These are phyloP conservation scores for Tanypteryx hageni DNA, from an alignment of 2,888 invertebrate genomes.

Conservation along the genomic window DNA sequence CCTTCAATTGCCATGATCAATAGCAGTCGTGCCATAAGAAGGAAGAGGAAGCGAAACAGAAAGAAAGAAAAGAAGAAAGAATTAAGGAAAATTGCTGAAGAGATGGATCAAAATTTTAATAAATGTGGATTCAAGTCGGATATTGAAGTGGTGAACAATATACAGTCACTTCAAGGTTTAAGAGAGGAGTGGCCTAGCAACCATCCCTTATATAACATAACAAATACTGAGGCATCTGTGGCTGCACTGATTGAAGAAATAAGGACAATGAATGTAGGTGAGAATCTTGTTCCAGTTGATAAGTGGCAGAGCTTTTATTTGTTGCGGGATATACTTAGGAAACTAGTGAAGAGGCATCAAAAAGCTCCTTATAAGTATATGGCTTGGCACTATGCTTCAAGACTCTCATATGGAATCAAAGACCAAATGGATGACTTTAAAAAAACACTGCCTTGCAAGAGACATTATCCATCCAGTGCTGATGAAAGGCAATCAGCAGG, in stretches of 20 bases:
- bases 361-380: slow-evolving; percentile 50
- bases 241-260: not conserved
- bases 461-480: too few species aligned
- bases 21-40: not conserved
- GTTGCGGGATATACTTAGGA: not conserved
- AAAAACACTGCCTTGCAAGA: not conserved
- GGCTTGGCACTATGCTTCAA: slow-evolving; percentile 29
- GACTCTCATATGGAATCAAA: not conserved
- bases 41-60: not conserved
- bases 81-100: not conserved
- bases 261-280: slow-evolving; percentile 14
- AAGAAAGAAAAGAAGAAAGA: not conserved
- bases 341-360: not conserved
- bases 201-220: not conserved
- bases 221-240: not conserved
- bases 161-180: too few species aligned
- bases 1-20: too few species aligned
- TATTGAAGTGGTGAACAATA: not conserved
- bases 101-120: not conserved
- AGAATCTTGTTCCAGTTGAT: not conserved
- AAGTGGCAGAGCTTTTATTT: not conserved
- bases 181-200: slow-evolving; percentile 22
- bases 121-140: not conserved
- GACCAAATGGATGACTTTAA: not conserved
- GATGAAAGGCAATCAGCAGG: too few species aligned